Evolutionary conservation across 2,113 vertebrate genomes (phyloP).

Genomic region (Sphaerodactylus townsendi): DNA sequence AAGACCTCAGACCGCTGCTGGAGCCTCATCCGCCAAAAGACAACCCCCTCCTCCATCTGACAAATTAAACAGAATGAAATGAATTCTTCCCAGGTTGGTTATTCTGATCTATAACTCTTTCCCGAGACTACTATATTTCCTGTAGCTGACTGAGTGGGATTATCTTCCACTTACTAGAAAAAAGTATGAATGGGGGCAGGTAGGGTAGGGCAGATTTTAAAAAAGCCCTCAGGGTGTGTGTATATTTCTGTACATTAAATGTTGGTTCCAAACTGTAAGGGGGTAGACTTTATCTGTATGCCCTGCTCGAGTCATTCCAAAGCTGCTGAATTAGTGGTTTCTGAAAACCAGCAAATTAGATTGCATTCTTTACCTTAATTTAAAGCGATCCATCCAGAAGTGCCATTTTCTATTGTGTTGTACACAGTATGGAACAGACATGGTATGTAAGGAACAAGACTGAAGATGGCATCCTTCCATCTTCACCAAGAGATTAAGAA

Average conservation of each 20-base stretch:
- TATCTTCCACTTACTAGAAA: no score
- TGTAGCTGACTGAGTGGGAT: no score
- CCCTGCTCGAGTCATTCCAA: neutral
- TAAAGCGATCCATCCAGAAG: neutral
- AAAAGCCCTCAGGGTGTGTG: neutral
- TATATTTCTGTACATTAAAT: neutral
- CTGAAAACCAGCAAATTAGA: no score
- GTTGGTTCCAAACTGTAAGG: neutral
- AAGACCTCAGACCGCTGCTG: neutral
- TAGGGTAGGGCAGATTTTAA: no score
- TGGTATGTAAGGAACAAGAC: no score
- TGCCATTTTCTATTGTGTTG: no score
- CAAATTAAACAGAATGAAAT: neutral
- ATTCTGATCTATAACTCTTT: neutral
- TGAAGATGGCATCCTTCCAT: no score
- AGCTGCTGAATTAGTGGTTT: no score
- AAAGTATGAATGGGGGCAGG: no score
- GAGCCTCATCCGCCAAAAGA: neutral
- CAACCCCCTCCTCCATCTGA: neutral
- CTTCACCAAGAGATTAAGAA: no score
- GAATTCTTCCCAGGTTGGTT: neutral
- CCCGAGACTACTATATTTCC: neutral
- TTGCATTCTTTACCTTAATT: neutral
- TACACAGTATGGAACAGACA: no score
- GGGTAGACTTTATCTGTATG: neutral